Evolutionary conservation across 2,888 invertebrate species (phyloP).

Genomic region (Mimachlamys varia): DNA sequence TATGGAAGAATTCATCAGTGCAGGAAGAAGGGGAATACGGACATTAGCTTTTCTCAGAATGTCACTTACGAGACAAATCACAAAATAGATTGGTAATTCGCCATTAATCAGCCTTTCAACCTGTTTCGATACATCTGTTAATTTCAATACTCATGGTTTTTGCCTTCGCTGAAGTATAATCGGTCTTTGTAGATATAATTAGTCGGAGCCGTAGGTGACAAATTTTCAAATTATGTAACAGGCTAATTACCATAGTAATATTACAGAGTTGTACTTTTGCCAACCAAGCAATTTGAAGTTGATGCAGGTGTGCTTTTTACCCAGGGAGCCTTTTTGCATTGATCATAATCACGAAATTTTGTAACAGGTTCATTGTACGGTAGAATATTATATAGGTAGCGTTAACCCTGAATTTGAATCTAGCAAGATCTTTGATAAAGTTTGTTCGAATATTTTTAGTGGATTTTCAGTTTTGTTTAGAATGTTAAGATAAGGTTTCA

Average conservation of each 20-base stretch:
- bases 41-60: neutral
- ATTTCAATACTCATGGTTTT: neutral
- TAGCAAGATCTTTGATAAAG: no score
- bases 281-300: neutral
- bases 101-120: neutral
- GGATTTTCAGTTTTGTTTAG: no score
- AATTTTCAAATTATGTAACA: slow-evolving; percentile 12
- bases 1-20: slow-evolving; percentile 16
- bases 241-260: neutral
- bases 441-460: no score
- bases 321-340: neutral
- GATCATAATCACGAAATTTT: neutral
- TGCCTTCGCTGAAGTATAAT: neutral
- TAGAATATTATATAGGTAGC: neutral
- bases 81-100: neutral
- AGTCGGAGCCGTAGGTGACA: neutral
- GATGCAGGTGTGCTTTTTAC: neutral
- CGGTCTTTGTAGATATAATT: neutral
- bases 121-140: neutral
- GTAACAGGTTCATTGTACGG: neutral
- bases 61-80: neutral
- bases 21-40: neutral
- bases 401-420: no score
- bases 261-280: neutral
- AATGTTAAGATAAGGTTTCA: no score